These are phyloP conservation scores for Dryoscopus gambensis DNA, from an alignment of 2,113 vertebrate species.

Conservation along the genomic window DNA sequence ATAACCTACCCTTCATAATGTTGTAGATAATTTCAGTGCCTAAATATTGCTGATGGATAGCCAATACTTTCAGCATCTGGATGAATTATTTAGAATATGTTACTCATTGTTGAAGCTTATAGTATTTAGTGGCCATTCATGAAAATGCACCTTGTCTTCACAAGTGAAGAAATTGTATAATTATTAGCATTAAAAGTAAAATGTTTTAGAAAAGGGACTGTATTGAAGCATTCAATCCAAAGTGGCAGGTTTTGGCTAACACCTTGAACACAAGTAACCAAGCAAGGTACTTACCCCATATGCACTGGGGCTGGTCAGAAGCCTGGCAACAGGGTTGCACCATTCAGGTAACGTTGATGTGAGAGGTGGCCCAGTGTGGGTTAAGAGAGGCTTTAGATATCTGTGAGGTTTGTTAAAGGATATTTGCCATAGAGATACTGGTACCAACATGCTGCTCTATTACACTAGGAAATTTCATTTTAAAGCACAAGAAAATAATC, in stretches of 20 bases:
- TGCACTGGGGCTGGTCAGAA: conserved; percentile 75
- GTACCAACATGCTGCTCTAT: background rate
- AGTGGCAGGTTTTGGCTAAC: background rate
- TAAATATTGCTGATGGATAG: background rate
- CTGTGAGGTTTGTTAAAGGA: conserved; percentile 76
- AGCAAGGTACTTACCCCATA: conserved; percentile 69
- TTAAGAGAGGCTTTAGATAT: conserved; percentile 81
- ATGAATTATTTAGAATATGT: background rate
- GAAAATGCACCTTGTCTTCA: background rate
- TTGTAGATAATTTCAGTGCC: background rate
- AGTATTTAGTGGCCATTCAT: background rate
- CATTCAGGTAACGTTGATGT: conserved; percentile 76
- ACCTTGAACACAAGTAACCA: background rate
- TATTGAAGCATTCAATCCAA: rapidly evolving
- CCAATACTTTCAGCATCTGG: background rate
- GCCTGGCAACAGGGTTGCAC: conserved; percentile 71
- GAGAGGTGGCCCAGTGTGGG: conserved; percentile 79
- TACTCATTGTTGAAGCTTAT: background rate
- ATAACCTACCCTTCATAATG: background rate
- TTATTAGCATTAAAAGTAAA: background rate
- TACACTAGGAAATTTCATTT: background rate
- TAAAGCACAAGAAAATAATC: background rate
- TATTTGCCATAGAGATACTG: background rate
- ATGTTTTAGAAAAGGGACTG: background rate
- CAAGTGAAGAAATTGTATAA: background rate